Evolutionary conservation across 2,113 vertebrate genomes (phyloP).

Genomic region (Xyliphius kryptos): DNA sequence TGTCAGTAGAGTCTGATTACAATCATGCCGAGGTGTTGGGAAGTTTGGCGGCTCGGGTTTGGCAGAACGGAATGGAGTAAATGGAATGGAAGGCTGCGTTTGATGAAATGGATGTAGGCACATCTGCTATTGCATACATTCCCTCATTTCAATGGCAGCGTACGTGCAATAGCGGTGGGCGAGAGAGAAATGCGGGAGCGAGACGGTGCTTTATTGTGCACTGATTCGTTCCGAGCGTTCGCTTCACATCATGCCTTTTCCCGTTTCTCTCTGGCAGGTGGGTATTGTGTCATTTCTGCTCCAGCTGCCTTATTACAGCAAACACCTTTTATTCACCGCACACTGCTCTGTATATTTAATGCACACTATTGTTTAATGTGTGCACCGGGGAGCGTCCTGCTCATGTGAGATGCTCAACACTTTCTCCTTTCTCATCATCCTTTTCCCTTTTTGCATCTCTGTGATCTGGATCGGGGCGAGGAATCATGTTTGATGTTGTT

Average conservation of each 20-base stretch:
- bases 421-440: background rate
- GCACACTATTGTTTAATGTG: constrained; percentile 7
- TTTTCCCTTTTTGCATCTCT: background rate
- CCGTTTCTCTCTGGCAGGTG: background rate
- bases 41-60: constrained; percentile 1
- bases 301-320: background rate
- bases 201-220: background rate
- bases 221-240: background rate
- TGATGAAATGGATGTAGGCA: background rate
- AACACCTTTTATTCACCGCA: background rate
- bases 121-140: constrained; percentile 3
- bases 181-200: background rate
- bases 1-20: background rate
- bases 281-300: constrained; percentile 5
- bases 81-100: constrained; percentile 1
- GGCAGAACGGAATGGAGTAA: background rate
- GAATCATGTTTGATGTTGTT: constrained; percentile 31
- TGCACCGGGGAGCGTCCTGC: background rate
- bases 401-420: background rate
- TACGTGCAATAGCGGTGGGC: background rate
- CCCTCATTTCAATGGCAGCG: background rate
- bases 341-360: background rate
- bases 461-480: constrained; percentile 9
- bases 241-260: background rate
- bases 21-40: background rate